phyloP scores from a whole-genome alignment of 2,888 invertebrate genomes.

The Ephialtes manifestator region DNA sequence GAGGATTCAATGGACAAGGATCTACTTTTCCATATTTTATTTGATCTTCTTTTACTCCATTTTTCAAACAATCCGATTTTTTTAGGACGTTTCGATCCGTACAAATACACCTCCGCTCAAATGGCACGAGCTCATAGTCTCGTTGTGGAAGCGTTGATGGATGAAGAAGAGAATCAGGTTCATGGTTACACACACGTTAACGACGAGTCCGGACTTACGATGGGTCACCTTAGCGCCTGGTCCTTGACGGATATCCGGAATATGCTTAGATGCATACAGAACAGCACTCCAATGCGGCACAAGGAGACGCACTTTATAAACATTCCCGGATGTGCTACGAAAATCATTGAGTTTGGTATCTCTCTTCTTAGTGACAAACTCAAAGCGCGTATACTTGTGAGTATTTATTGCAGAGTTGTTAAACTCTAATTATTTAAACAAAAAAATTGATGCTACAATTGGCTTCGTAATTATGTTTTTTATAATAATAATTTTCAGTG shows the following conservation, averaged over 20 bases:
- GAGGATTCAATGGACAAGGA: too few relatives aligned
- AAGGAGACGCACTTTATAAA: slow-evolving; percentile 96
- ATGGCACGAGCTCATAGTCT: slow-evolving; percentile 95
- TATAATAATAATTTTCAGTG: too few relatives aligned
- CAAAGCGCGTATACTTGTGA: slow-evolving; percentile 92
- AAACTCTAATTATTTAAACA: too few relatives aligned
- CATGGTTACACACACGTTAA: slow-evolving; percentile 94
- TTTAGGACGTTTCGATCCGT: slow-evolving; percentile 91
- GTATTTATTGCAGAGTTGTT: too few relatives aligned
- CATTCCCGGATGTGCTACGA: slow-evolving; percentile 93
- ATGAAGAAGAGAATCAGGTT: slow-evolving; percentile 94
- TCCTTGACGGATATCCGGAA: slow-evolving; percentile 92
- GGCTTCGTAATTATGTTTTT: too few relatives aligned
- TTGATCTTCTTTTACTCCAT: slow-evolving; percentile 1
- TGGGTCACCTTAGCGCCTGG: slow-evolving; percentile 94
- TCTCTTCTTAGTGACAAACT: slow-evolving; percentile 94
- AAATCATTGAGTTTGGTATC: slow-evolving; percentile 94
- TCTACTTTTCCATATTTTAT: background rate
- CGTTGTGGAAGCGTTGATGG: slow-evolving; percentile 94
- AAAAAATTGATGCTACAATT: too few relatives aligned
- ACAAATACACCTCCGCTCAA: slow-evolving; percentile 92
- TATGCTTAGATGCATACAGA: slow-evolving; percentile 93
- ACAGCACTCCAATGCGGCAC: slow-evolving; percentile 96
- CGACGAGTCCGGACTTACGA: slow-evolving; percentile 93
- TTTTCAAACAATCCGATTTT: background rate